Percentiles rank a stretch among this genome's conserved stretches.
These are phyloP conservation scores for Rana temporaria DNA, from an alignment of 2,113 vertebrate genomes.

Conservation along the genomic window DNA sequence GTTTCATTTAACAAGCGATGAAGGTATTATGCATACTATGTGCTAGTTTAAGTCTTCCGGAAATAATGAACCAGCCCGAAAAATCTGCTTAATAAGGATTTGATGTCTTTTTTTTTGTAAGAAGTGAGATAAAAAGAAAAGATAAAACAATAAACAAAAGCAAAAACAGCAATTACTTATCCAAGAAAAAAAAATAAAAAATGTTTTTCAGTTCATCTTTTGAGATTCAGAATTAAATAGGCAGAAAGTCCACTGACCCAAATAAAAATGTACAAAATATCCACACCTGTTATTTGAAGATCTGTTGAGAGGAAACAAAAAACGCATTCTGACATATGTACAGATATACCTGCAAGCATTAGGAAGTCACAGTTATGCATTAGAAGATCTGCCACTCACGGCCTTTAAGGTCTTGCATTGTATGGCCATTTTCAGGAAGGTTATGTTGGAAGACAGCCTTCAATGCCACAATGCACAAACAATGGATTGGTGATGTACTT, in stretches of 20 bases:
- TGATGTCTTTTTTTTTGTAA: neutral
- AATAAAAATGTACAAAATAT: constrained; percentile 24
- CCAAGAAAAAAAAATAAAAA: neutral
- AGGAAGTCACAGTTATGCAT: neutral
- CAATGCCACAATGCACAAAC: neutral
- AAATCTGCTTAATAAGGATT: constrained; percentile 28
- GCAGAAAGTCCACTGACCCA: constrained; percentile 25
- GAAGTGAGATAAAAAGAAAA: constrained; percentile 10
- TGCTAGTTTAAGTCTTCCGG: constrained; percentile 25
- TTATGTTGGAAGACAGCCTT: neutral
- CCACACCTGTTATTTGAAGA: constrained; percentile 26
- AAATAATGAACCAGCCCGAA: constrained; percentile 41
- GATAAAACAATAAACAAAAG: neutral
- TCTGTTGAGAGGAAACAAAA: neutral
- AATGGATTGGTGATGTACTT: too few relatives aligned
- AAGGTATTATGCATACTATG: constrained; percentile 41
- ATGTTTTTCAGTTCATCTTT: neutral
- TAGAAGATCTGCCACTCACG: constrained; percentile 22
- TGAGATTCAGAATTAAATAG: constrained; percentile 1
- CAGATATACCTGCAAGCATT: constrained; percentile 25
- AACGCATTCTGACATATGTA: constrained; percentile 17
- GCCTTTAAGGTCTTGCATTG: neutral
- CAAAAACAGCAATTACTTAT: neutral
- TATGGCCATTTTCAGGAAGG: neutral
- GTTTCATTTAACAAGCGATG: constrained; percentile 17